A percentile compares a stretch with the other conserved stretches of the same genome.
Conservation (phyloP, 2,888 invertebrate genomes). For the Trissonchulus sp. region DNA sequence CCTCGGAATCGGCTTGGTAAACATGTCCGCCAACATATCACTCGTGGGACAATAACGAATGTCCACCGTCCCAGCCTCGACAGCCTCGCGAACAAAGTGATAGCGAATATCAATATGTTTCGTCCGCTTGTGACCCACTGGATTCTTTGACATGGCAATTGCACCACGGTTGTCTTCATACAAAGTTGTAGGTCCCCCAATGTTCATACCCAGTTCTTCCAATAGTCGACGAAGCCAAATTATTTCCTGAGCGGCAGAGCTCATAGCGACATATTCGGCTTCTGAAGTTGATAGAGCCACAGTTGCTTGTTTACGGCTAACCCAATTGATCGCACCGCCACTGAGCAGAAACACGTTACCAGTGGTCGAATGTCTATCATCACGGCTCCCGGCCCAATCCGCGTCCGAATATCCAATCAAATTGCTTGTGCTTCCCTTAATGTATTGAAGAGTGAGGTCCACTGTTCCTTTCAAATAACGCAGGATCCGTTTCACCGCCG, state of each 20-base stretch:
- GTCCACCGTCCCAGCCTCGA: neutral
- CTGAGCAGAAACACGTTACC: no score
- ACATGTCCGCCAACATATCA: neutral
- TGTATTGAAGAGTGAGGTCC: neutral
- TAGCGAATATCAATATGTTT: no score
- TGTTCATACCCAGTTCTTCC: neutral
- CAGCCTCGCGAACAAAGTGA: conserved; percentile 3
- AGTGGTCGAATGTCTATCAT: no score
- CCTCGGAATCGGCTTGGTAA: no score
- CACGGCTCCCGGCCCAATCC: conserved; percentile 45
- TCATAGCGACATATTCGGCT: no score
- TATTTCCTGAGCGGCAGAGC: conserved; percentile 34
- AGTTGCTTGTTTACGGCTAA: conserved; percentile 44
- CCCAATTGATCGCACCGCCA: conserved; percentile 46
- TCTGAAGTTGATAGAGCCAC: no score
- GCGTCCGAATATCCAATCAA: conserved; percentile 35
- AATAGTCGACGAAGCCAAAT: conserved; percentile 35
- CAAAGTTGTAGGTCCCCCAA: neutral
- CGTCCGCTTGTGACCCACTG: neutral
- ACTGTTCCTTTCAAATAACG: conserved; percentile 33
- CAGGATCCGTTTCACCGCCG: conserved; percentile 35
- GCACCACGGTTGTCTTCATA: conserved; percentile 6
- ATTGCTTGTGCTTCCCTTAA: neutral
- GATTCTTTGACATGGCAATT: neutral
- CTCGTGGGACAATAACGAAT: neutral